Conservation (phyloP, 1,140 invertebrate species). For the Diprion similis region DNA sequence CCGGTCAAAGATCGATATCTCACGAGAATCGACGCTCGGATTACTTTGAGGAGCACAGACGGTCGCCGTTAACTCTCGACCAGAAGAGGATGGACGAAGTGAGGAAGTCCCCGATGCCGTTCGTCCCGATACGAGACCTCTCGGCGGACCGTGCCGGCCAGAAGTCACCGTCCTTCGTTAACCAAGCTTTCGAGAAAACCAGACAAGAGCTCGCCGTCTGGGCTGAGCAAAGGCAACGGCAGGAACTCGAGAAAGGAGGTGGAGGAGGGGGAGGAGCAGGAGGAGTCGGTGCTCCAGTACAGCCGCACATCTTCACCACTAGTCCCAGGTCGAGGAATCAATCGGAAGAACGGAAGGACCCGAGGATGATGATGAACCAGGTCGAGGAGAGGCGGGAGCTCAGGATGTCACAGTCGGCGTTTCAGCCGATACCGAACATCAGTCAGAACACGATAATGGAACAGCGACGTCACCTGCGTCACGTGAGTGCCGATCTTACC, state of each 20-base stretch:
- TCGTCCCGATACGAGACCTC: conserved; percentile 52
- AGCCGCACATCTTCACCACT: conserved; percentile 46
- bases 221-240: conserved; percentile 57
- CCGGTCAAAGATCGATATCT: conserved; percentile 49
- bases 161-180: conserved; percentile 51
- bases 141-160: conserved; percentile 49
- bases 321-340: conserved; percentile 55
- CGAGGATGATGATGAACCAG: conserved; percentile 28
- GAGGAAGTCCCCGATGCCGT: conserved; percentile 56
- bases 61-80: conserved; percentile 56
- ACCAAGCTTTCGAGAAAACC: conserved; percentile 59
- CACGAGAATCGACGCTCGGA: conserved; percentile 55
- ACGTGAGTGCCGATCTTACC: conserved; percentile 57
- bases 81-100: conserved; percentile 54
- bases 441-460: conserved; percentile 59
- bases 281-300: conserved; percentile 29
- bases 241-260: conserved; percentile 50
- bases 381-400: conserved; percentile 46
- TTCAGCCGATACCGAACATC: conserved; percentile 57
- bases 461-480: conserved; percentile 55
- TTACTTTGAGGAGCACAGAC: conserved; percentile 58
- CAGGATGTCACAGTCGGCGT: conserved; percentile 50
- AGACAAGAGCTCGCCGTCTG: conserved; percentile 56
- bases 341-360: conserved; percentile 50
- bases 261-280: no score